Percentiles rank a stretch among this genome's conserved stretches.
These are phyloP conservation scores for Pogonocichla stellata DNA, from an alignment of 2,113 vertebrate species.

Conservation along the genomic window DNA sequence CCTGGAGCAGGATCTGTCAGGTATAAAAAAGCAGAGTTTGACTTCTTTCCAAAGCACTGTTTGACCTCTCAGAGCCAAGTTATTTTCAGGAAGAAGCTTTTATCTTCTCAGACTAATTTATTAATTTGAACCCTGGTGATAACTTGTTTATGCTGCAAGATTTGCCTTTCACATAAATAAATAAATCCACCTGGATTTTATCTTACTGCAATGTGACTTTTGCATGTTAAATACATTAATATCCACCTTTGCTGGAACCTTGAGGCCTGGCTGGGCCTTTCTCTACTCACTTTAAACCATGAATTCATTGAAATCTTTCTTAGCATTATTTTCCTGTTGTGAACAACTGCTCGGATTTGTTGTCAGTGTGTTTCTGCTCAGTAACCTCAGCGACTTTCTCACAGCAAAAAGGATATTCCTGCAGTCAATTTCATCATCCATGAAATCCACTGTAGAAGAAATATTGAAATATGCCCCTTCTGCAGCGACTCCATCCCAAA, in stretches of 20 bases:
- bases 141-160: not conserved
- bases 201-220: not conserved
- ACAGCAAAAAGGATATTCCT: slow-evolving; percentile 91
- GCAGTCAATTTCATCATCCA: slow-evolving; percentile 91
- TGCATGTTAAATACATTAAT: not conserved
- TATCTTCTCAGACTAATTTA: not conserved
- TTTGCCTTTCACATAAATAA: not conserved
- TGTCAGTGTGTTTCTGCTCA: not conserved
- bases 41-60: not conserved
- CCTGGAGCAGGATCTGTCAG: not conserved
- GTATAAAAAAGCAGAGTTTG: not conserved
- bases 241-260: not conserved
- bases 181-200: not conserved
- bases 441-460: slow-evolving; percentile 93
- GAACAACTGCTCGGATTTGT: not conserved
- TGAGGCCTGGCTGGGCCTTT: not conserved
- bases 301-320: not conserved
- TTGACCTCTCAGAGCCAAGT: not conserved
- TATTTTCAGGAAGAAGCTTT: not conserved
- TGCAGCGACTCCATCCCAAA: slow-evolving; percentile 91
- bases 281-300: not conserved
- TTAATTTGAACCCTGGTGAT: not conserved
- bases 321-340: not conserved
- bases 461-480: slow-evolving; percentile 84
- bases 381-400: slow-evolving; percentile 11